phyloP scores from a whole-genome alignment of 2,888 invertebrate species.

The Agrochola lychnidis region DNA sequence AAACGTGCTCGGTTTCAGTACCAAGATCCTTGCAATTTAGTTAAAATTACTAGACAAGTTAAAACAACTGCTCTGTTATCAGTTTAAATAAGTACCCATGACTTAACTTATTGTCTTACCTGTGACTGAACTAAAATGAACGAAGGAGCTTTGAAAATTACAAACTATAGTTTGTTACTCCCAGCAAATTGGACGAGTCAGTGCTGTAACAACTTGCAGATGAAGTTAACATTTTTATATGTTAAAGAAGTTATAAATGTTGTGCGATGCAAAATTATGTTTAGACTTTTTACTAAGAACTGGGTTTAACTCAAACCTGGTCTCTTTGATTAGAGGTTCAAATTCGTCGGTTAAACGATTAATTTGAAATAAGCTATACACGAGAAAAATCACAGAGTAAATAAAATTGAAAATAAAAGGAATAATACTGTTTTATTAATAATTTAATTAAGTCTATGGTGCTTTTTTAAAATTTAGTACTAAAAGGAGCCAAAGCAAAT shows the following conservation, averaged over 20 bases:
- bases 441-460: not conserved
- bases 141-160: slow-evolving; percentile 38
- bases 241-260: not conserved
- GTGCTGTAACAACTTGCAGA: slow-evolving; percentile 8
- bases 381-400: not conserved
- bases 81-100: slow-evolving; percentile 59
- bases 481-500: not conserved
- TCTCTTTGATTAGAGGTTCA: not conserved
- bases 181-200: slow-evolving; percentile 50
- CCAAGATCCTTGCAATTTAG: slow-evolving; percentile 43
- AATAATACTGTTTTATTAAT: not conserved
- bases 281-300: not conserved
- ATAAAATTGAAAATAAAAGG: not conserved
- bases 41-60: slow-evolving; percentile 61
- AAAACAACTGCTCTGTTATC: slow-evolving; percentile 59
- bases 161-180: slow-evolving; percentile 53
- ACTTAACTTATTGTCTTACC: slow-evolving; percentile 64
- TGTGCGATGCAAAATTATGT: not conserved
- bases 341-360: not conserved
- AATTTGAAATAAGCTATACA: not conserved
- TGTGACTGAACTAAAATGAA: slow-evolving; percentile 58
- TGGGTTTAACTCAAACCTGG: not conserved
- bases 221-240: slow-evolving; percentile 2
- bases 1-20: slow-evolving; percentile 24
- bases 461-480: not conserved